Evolutionary conservation across 1,140 invertebrate species (phyloP).

Genomic region (Chironomus tepperi): DNA sequence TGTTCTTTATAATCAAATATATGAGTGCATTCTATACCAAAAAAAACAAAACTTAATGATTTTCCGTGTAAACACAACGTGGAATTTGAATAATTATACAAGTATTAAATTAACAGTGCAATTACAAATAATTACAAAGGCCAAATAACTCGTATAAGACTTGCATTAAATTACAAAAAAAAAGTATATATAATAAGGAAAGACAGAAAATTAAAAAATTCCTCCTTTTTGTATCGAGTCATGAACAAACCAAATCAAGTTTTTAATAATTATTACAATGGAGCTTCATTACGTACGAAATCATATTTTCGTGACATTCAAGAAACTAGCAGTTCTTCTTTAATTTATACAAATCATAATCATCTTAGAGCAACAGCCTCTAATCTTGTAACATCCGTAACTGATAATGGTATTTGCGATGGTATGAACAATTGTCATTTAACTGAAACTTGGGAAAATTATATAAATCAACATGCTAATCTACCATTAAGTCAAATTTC

Average conservation of each 20-base stretch:
- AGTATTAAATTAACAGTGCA: constrained; percentile 1
- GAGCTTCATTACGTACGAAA: neutral
- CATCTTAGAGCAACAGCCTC: neutral
- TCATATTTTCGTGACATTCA: neutral
- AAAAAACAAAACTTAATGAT: neutral
- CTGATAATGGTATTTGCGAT: constrained; percentile 11
- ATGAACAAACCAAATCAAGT: neutral
- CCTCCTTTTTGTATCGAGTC: neutral
- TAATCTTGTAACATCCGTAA: neutral
- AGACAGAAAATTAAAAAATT: neutral
- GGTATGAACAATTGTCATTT: constrained; percentile 16
- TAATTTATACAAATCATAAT: neutral
- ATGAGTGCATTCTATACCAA: neutral
- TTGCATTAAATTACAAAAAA: neutral
- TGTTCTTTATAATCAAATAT: neutral
- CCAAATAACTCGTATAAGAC: no score
- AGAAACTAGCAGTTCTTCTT: neutral
- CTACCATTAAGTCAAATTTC: neutral
- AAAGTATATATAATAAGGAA: neutral
- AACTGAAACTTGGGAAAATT: neutral
- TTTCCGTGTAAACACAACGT: no score
- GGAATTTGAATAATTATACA: neutral
- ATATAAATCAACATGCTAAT: neutral
- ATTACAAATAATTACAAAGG: neutral
- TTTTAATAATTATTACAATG: constrained; percentile 3